Evolutionary conservation across 2,113 vertebrate species (phyloP).

Genomic region (Tonatia bakeri): DNA sequence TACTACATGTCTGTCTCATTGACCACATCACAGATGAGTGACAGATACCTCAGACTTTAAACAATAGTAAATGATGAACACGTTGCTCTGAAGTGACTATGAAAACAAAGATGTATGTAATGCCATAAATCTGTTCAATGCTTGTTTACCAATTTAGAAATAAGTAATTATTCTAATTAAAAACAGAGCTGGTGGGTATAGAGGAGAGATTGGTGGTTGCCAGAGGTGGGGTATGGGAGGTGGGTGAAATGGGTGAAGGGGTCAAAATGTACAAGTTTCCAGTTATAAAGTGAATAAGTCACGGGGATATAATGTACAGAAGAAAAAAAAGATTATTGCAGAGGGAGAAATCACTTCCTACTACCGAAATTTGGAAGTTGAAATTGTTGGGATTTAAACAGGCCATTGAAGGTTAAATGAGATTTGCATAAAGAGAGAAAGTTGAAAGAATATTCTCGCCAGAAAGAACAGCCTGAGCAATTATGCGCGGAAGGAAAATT

Average conservation of each 20-base stretch:
- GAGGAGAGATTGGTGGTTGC: background rate
- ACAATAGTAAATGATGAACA: background rate
- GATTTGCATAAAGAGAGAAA: background rate
- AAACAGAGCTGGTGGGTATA: background rate
- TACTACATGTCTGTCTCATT: background rate
- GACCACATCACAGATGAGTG: background rate
- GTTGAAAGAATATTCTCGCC: background rate
- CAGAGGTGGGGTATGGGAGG: background rate
- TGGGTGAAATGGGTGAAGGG: background rate
- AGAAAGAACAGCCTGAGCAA: background rate
- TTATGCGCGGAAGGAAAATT: background rate
- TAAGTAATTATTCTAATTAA: background rate
- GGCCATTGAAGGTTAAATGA: background rate
- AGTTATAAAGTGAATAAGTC: background rate
- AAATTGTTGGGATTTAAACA: background rate
- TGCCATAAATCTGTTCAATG: background rate
- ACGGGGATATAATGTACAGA: background rate
- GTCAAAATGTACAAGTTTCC: background rate
- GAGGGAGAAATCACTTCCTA: background rate
- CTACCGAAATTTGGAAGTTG: background rate
- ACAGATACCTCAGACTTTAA: background rate
- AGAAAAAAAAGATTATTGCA: background rate
- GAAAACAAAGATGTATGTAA: background rate
- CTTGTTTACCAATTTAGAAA: background rate
- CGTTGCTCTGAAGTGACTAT: background rate